Base-by-base conservation (phyloP, 2,113 vertebrate genomes). In the Callopanchax toddi region DNA sequence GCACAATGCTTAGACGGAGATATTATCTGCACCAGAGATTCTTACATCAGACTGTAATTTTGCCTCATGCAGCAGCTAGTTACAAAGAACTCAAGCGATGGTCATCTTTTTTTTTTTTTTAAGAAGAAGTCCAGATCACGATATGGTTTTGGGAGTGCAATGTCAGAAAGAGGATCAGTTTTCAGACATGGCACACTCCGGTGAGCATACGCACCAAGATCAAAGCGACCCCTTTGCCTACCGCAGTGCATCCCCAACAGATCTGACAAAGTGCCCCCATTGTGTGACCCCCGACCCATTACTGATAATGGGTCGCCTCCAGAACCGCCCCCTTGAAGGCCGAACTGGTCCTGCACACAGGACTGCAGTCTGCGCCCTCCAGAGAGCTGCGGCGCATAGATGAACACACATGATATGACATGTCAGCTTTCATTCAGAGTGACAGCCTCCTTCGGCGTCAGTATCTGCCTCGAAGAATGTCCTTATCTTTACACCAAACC, bases 131-230 rank as follows among this genome's bases (percentile, higher is more conserved):
- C 73, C 37, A 68, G 70, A 80, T 76, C 61, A 61, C 60, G 43
- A 59, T 53, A 82, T 62, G 37, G 55, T 79, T 78, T 79, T 42
- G 72, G 60, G 76, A 75, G 66, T 80, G 76, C 86, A 90, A 86
- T 76, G 78, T 90, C 71, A 86, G 58, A 69, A 66, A 74, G 56
- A 52, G 72, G 90, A 88, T 92, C 86, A 22, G 68, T 84, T 94
- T 93, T 83, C 91, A 74, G 79, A 86, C 85, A 75, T 64, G 90
- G 91, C 87, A 92, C 92, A 92, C 89, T 91, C 90, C 55, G 79
- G 77, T 87, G 91, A 94, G 83, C 91, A 88, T 83, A 74, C 57
- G 37, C 69, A 32, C 78, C 5, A 44, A 78, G 90, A 92, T 92
- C 91, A 93, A 93, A 93, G 91, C 18, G 12, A 61, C 40, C 71